phyloP scores from a whole-genome alignment of 2,888 invertebrate species.

The Chrysina gloriosa region DNA sequence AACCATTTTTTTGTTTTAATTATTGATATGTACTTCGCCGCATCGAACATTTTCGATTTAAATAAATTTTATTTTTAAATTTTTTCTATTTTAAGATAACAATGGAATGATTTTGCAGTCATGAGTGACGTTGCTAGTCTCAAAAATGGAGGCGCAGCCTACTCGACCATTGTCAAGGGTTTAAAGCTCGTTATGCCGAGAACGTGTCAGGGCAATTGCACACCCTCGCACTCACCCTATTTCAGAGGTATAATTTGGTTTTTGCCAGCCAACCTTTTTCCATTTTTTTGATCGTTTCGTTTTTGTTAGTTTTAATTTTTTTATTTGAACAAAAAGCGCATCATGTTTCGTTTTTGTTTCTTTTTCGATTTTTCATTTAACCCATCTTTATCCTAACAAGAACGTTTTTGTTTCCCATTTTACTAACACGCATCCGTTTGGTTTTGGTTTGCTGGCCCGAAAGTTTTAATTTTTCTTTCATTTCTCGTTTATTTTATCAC shows the following conservation, averaged over 20 bases:
- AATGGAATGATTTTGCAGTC: conserved; percentile 65
- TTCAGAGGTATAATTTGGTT: conserved; percentile 72
- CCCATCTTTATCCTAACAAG: background rate
- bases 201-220: conserved; percentile 78
- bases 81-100: conserved; percentile 57
- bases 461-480: no score
- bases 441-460: background rate
- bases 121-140: conserved; percentile 54
- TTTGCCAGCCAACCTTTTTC: conserved; percentile 53
- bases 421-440: background rate
- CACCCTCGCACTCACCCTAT: conserved; percentile 78
- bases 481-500: background rate
- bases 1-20: background rate
- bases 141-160: conserved; percentile 60
- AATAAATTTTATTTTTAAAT: conserved; percentile 48
- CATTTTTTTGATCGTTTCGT: background rate
- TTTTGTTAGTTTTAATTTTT: conserved; percentile 28
- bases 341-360: no score
- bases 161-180: conserved; percentile 66
- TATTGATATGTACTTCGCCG: background rate
- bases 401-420: background rate
- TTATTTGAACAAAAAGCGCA: no score
- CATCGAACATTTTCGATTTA: no score
- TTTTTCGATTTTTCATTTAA: conserved; percentile 10
- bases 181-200: conserved; percentile 75